A percentile compares a stretch with the other conserved stretches of the same genome.
Evolutionary conservation across 2,888 invertebrate species (phyloP).

Genomic region (Brachylomia viminalis): DNA sequence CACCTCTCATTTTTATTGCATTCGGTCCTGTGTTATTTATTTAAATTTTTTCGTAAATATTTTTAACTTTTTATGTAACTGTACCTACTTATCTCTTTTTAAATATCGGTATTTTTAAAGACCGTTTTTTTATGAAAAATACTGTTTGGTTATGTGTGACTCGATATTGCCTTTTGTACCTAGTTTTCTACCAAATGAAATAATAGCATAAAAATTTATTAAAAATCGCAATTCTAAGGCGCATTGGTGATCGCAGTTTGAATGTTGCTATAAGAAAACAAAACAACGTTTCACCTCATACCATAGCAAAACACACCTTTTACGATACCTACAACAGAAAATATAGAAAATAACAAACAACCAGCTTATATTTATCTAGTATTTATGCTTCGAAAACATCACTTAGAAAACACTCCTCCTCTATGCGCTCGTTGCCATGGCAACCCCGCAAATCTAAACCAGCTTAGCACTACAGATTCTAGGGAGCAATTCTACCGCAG

Average conservation of each 20-base stretch:
- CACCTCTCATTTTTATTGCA: slow-evolving; percentile 74
- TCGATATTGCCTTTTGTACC: too few species aligned
- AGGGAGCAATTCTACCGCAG: slow-evolving; percentile 30
- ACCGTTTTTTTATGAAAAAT: background rate
- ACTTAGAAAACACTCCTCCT: background rate
- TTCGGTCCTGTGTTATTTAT: slow-evolving; percentile 46
- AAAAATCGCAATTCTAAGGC: too few species aligned
- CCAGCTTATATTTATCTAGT: background rate
- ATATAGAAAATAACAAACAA: slow-evolving; percentile 6
- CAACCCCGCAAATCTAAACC: slow-evolving; percentile 39
- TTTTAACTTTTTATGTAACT: background rate
- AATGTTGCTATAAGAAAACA: background rate
- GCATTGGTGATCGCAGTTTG: too few species aligned
- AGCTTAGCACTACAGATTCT: slow-evolving; percentile 41
- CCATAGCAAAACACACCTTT: slow-evolving; percentile 3
- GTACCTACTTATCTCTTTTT: too few species aligned
- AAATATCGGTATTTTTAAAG: background rate
- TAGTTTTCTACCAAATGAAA: too few species aligned
- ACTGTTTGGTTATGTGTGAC: background rate
- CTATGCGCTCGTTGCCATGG: slow-evolving; percentile 21
- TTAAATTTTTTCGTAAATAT: slow-evolving; percentile 12
- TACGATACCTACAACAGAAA: background rate
- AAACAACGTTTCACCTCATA: background rate
- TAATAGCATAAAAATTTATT: too few species aligned
- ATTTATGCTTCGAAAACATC: background rate